Evolutionary conservation across 2,888 invertebrate species (phyloP), one percentile per base, ranked within the genome.

Genomic region (Acrobasis suavella): DNA sequence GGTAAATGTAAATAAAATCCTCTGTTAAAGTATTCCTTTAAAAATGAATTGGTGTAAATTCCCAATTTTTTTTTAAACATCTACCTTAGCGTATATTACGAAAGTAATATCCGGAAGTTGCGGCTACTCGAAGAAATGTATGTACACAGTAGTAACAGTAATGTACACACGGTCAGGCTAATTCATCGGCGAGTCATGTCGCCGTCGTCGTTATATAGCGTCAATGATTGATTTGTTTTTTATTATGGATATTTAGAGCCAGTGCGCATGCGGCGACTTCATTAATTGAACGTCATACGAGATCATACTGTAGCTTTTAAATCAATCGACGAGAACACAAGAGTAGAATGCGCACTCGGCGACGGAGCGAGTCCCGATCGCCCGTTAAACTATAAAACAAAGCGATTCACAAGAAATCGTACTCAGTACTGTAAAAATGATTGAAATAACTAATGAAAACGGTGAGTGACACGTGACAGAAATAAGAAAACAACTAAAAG

Each of bases 221-320:
- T 79, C 78, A 78, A 78, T 87, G 83, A 89, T 90, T 89, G 85
- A 87, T 87, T 75, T 83, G 78, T 86, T 85, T 85, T 86, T 84
- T 85, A 85, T 88, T 87, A 89, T 78, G 81, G 80, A 86, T 85
- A 90, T 87, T 32, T 85, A 88, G 78, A 75, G 82, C 78, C 67
- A 83, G 80, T 82, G 90, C 91, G 91, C 91, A 88, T 87, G 91
- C 85, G 87, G 82, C 82, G 77, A 78, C 76, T 82, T 82, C 80
- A 88, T 81, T 84, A 83, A 79, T 79, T 76, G 77, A 72, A 83
- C 83, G 75, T 67, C 80, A 77, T 80, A 76, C 78, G 80, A 73
- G 83, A 84, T 77, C 83, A 80, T 81, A 85, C 85, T 81, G 42
- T 17, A 56, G 56, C 56, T 60, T 64, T 64, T 46, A 17, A 50